Conservation (phyloP, 2,888 invertebrate genomes). For the Tetramorium bicarinatum region DNA sequence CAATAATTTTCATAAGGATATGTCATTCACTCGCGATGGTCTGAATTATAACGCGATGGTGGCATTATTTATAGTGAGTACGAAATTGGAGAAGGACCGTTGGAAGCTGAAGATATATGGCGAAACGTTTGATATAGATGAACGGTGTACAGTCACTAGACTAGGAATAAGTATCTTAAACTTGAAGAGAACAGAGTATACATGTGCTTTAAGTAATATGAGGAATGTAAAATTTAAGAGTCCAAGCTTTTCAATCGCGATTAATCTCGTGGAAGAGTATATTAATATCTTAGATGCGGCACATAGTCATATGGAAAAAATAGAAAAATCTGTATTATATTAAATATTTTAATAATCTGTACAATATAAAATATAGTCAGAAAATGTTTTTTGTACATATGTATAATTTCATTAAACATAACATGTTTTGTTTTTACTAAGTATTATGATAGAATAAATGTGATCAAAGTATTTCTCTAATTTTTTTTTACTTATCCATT, state of each 20-base stretch:
- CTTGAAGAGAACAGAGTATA: slow-evolving; percentile 71
- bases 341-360: slow-evolving; percentile 10
- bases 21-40: slow-evolving; percentile 89
- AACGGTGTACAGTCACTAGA: slow-evolving; percentile 66
- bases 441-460: slow-evolving; percentile 18
- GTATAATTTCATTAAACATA: slow-evolving; percentile 18
- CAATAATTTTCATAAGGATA: slow-evolving; percentile 88
- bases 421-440: slow-evolving; percentile 9
- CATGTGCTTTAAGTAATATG: slow-evolving; percentile 72
- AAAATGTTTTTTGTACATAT: neutral
- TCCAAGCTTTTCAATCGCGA: slow-evolving; percentile 78
- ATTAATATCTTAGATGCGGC: slow-evolving; percentile 71
- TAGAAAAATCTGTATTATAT: neutral
- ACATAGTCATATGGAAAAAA: slow-evolving; percentile 33
- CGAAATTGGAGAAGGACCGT: slow-evolving; percentile 65
- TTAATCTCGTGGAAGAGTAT: slow-evolving; percentile 77
- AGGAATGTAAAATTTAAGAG: slow-evolving; percentile 66
- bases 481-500: slow-evolving; percentile 24
- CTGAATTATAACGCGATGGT: slow-evolving; percentile 90
- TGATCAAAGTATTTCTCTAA: slow-evolving; percentile 13
- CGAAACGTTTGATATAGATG: slow-evolving; percentile 71
- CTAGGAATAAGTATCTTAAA: slow-evolving; percentile 74
- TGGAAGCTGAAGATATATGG: slow-evolving; percentile 80
- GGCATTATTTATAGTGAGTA: slow-evolving; percentile 77
- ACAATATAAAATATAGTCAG: neutral